Evolutionary conservation across 2,888 invertebrate species (phyloP), one percentile per base, ranked within the genome.

Genomic region (Eupithecia centaureata): DNA sequence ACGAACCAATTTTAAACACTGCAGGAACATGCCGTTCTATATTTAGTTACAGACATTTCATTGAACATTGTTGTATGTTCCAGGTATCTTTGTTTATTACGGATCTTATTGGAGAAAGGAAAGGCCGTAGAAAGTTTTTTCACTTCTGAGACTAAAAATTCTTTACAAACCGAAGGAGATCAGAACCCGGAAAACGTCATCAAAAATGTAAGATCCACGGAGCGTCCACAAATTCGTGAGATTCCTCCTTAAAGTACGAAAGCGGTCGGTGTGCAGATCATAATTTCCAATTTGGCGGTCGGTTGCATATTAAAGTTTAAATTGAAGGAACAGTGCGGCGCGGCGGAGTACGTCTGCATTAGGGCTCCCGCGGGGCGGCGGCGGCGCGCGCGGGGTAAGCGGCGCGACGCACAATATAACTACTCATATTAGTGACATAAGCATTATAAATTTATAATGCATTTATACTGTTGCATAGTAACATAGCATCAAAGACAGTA

Each of bases 301-400:
- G 83, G 87, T 82, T 88, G 90, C 88, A 91, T 91, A 89, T 91
- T 90, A 91, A 91, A 91, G 84, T 91, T 92, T 90, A 92, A 91
- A 91, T 91, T 90, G 91, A 89, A 90, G 89, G 88, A 87, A 87
- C 86, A 84, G 81, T 86, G 86, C 84, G 85, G 88, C 77, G 86
- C 84, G 85, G 88, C 77, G 84, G 86, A 90, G 90, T 92, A 91
- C 91, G 90, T 90, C 91, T 90, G 87, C 87, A 89, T 91, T 91
- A 92, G 87, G 82, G 80, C 80, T 86, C 91, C 77, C 61, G 90
- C 83, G 90, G 76, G 79, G 81, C 76, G 77, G n/a, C 18, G 32
- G 30, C 28, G 61, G 65, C 47, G 75, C 71, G 68, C 74, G 75
- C 68, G 70, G 73, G 68, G 56, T 56, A 4, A 42, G 28, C 13